Evolutionary conservation across 2,797 vertebrate genomes (phyloP).

Genomic region (Micromesistius poutassou): DNA sequence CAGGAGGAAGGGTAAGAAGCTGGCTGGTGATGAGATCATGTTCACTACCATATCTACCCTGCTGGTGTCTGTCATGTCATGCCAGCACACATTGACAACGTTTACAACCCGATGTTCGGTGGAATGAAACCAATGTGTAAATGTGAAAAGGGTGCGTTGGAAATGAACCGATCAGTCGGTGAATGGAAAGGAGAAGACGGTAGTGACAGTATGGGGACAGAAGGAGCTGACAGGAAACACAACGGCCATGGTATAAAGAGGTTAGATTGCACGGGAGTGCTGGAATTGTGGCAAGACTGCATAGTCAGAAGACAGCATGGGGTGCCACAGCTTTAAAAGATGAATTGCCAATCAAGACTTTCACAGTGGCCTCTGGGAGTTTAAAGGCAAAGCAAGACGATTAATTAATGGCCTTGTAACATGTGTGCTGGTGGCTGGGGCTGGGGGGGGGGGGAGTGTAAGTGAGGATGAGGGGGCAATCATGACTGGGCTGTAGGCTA

Average conservation of each 20-base stretch:
- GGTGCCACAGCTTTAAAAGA: slow-evolving; percentile 77
- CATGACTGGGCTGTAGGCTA: slow-evolving; percentile 18
- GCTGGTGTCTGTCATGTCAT: background rate
- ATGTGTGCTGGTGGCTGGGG: slow-evolving; percentile 6
- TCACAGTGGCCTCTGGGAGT: slow-evolving; percentile 76
- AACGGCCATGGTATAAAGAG: too few species aligned
- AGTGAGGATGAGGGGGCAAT: slow-evolving; percentile 16
- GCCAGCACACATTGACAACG: slow-evolving; percentile 26
- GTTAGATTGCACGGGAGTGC: background rate
- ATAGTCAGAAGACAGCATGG: too few species aligned
- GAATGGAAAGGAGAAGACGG: slow-evolving; percentile 16
- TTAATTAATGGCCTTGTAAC: slow-evolving; percentile 43
- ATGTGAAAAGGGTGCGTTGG: slow-evolving; percentile 41
- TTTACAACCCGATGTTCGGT: slow-evolving; percentile 36
- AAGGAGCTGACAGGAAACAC: background rate
- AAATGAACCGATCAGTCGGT: slow-evolving; percentile 38
- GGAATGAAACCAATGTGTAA: slow-evolving; percentile 35
- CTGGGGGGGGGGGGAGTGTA: background rate
- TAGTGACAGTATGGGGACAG: background rate
- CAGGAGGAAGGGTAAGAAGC: background rate
- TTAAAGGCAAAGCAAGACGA: slow-evolving; percentile 60
- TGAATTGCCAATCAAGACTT: slow-evolving; percentile 81
- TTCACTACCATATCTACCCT: background rate
- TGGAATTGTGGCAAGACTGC: background rate
- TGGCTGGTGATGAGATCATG: background rate